These are phyloP conservation scores for Copidosoma floridanum DNA, from an alignment of 1,140 invertebrate species.

Conservation along the genomic window DNA sequence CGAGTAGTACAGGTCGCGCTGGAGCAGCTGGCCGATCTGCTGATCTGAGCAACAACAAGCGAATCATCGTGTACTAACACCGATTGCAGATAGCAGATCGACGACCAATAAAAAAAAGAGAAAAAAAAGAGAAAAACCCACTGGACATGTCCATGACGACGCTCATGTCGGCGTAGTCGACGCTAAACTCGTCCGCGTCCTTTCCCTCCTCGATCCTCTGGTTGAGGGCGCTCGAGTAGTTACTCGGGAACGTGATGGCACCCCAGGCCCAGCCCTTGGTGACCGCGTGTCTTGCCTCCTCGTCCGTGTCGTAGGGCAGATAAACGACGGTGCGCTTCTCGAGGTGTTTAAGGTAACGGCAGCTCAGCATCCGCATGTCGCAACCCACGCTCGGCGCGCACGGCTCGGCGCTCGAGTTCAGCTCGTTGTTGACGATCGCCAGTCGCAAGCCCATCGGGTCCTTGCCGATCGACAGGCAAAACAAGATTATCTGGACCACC, in stretches of 20 bases:
- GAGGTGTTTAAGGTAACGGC: slow-evolving; percentile 71
- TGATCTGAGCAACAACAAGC: slow-evolving; percentile 71
- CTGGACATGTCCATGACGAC: slow-evolving; percentile 89
- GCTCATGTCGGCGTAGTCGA: slow-evolving; percentile 71
- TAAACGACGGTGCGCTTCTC: slow-evolving; percentile 63
- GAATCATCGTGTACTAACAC: too few species aligned
- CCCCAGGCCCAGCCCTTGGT: slow-evolving; percentile 76
- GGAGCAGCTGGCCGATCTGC: slow-evolving; percentile 82
- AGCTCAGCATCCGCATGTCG: slow-evolving; percentile 69
- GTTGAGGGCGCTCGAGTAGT: slow-evolving; percentile 78
- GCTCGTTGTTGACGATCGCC: slow-evolving; percentile 83
- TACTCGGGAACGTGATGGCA: slow-evolving; percentile 75
- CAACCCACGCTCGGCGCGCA: slow-evolving; percentile 60
- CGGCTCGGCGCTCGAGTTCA: slow-evolving; percentile 58
- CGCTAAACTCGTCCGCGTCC: slow-evolving; percentile 66
- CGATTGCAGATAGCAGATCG: too few species aligned
- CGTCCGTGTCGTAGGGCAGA: slow-evolving; percentile 55
- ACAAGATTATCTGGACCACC: slow-evolving; percentile 88
- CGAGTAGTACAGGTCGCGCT: slow-evolving; percentile 70
- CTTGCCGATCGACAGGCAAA: slow-evolving; percentile 91
- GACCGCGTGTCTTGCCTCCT: slow-evolving; percentile 69
- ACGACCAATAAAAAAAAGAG: background rate
- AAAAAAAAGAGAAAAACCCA: slow-evolving; percentile 54
- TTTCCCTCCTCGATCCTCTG: slow-evolving; percentile 68
- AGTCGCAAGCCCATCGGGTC: slow-evolving; percentile 81